phyloP scores from a whole-genome alignment of 2,113 vertebrate genomes.

The Sphaerodactylus townsendi region DNA sequence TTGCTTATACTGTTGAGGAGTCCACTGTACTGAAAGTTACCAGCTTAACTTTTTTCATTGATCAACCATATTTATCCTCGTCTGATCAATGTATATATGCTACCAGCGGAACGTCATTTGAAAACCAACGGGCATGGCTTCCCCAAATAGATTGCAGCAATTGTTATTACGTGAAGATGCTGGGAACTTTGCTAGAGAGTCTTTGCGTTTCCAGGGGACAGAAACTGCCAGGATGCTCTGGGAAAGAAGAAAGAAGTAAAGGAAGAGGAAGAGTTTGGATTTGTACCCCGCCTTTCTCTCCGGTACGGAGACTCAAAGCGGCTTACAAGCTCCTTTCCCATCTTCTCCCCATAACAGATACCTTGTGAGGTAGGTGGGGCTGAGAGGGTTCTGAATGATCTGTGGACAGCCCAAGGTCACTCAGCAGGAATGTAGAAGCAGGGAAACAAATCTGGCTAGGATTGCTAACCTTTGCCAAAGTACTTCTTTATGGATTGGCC shows the following conservation, averaged over 20 bases:
- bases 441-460: too few species aligned
- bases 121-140: not conserved
- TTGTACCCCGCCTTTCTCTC: too few species aligned
- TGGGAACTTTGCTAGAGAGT: not conserved
- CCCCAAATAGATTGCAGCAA: not conserved
- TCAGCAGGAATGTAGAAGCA: too few species aligned
- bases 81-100: not conserved
- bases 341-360: too few species aligned
- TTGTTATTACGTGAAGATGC: not conserved
- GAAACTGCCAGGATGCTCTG: not conserved
- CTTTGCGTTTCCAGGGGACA: not conserved
- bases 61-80: not conserved
- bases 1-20: not conserved
- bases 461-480: not conserved
- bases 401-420: too few species aligned
- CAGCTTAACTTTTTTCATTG: conserved; percentile 14
- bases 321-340: too few species aligned
- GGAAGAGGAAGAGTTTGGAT: too few species aligned
- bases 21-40: not conserved
- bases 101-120: not conserved
- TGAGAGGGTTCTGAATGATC: too few species aligned
- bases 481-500: not conserved
- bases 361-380: too few species aligned
- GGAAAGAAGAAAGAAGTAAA: too few species aligned
- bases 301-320: too few species aligned